Percentiles rank a stretch among this genome's conserved stretches.
Evolutionary conservation across 2,113 vertebrate genomes (phyloP).

Genomic region (Corydoras maculifer): DNA sequence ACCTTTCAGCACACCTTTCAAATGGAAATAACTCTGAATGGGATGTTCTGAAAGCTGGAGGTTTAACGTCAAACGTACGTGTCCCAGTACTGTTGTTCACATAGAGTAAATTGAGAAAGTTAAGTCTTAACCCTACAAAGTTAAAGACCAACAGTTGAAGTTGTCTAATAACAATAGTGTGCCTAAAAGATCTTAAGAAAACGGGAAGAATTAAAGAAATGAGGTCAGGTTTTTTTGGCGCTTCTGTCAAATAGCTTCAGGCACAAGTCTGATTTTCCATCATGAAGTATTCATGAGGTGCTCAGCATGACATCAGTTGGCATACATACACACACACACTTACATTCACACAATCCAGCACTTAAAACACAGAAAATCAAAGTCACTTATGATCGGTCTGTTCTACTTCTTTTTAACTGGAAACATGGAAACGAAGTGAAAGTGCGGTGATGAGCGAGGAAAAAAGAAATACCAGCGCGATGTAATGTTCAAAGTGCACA

Average conservation of each 20-base stretch:
- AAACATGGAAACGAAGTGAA: no score
- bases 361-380: not conserved
- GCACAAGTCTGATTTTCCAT: slow-evolving; percentile 47
- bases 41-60: no score
- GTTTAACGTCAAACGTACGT: no score
- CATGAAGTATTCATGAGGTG: slow-evolving; percentile 51
- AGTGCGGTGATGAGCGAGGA: not conserved
- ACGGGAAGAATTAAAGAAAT: not conserved
- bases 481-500: slow-evolving; percentile 1
- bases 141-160: no score
- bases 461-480: no score
- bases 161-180: not conserved
- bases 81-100: no score
- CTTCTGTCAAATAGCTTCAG: slow-evolving; percentile 2
- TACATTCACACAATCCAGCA: not conserved
- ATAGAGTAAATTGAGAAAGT: no score
- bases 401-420: not conserved
- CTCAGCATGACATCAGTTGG: slow-evolving; percentile 31
- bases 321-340: slow-evolving; percentile 25
- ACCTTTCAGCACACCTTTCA: no score
- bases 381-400: not conserved
- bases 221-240: slow-evolving; percentile 5
- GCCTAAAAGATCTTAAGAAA: not conserved
- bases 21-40: no score
- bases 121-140: no score